Percentiles rank a stretch among this genome's conserved stretches.
Conservation (phyloP, 1,140 invertebrate species). For the Lordiphosa mommai region DNA sequence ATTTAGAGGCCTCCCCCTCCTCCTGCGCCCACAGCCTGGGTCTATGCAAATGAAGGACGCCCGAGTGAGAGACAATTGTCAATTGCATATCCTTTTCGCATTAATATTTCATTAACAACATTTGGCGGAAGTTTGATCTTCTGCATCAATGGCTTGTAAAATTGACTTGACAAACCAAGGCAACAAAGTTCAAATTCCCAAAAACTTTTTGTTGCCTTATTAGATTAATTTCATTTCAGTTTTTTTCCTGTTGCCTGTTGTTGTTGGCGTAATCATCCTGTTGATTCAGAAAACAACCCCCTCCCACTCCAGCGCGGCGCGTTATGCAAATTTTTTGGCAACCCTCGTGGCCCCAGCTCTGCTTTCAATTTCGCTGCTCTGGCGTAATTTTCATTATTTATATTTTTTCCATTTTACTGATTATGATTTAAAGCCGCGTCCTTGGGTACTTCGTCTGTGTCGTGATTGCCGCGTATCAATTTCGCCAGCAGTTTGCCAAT, state of each 20-base stretch:
- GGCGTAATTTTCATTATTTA: slow-evolving; percentile 73
- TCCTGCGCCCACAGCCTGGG: slow-evolving; percentile 17
- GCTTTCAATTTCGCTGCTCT: slow-evolving; percentile 63
- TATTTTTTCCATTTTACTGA: slow-evolving; percentile 77
- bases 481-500: slow-evolving; percentile 71
- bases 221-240: slow-evolving; percentile 77
- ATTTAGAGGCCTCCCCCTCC: slow-evolving; percentile 52
- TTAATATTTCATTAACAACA: slow-evolving; percentile 79
- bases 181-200: slow-evolving; percentile 39
- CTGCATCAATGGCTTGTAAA: slow-evolving; percentile 79
- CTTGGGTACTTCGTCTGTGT: neutral
- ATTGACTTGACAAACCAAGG: slow-evolving; percentile 63
- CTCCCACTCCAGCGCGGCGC: slow-evolving; percentile 6
- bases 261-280: slow-evolving; percentile 56
- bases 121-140: slow-evolving; percentile 79
- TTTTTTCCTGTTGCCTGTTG: slow-evolving; percentile 25
- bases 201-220: slow-evolving; percentile 54
- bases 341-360: slow-evolving; percentile 45
- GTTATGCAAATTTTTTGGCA: slow-evolving; percentile 68
- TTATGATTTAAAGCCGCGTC: slow-evolving; percentile 73
- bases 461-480: slow-evolving; percentile 70
- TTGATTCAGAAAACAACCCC: slow-evolving; percentile 53
- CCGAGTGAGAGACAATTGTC: slow-evolving; percentile 55
- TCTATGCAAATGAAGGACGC: slow-evolving; percentile 60
- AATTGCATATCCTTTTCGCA: slow-evolving; percentile 79